These are phyloP conservation scores for Progne subis DNA, from an alignment of 2,113 vertebrate species.

Conservation along the genomic window DNA sequence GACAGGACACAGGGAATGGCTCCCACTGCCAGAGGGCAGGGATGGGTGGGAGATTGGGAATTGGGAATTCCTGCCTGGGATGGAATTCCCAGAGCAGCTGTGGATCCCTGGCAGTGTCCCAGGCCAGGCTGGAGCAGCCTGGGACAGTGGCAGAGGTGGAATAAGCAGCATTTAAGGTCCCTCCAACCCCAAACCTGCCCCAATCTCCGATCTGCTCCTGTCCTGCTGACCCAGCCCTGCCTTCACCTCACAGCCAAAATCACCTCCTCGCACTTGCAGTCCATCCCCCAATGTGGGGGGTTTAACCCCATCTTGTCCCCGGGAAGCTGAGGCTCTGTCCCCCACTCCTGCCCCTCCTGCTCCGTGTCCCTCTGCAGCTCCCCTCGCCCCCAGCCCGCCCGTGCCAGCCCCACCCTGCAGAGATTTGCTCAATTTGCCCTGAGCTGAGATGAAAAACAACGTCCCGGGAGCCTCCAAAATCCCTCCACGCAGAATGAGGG, in stretches of 20 bases:
- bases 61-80: not conserved
- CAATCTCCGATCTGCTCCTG: fast-evolving
- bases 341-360: not conserved
- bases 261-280: not conserved
- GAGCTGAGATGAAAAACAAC: not conserved
- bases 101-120: not conserved
- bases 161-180: fast-evolving
- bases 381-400: too few relatives aligned
- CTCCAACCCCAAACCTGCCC: not conserved
- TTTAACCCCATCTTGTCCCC: not conserved
- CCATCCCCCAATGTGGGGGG: fast-evolving
- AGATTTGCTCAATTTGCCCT: not conserved
- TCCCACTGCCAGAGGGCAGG: not conserved
- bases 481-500: not conserved
- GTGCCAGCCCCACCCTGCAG: not conserved
- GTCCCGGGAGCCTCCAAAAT: not conserved
- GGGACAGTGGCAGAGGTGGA: not conserved
- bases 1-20: not conserved
- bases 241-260: fast-evolving
- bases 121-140: not conserved
- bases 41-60: not conserved
- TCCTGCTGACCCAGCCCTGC: fast-evolving
- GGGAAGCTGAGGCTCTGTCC: not conserved
- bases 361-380: not conserved
- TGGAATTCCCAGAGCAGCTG: not conserved